These are phyloP conservation scores for Chesias legatella DNA, from an alignment of 2,888 invertebrate species.

Conservation along the genomic window DNA sequence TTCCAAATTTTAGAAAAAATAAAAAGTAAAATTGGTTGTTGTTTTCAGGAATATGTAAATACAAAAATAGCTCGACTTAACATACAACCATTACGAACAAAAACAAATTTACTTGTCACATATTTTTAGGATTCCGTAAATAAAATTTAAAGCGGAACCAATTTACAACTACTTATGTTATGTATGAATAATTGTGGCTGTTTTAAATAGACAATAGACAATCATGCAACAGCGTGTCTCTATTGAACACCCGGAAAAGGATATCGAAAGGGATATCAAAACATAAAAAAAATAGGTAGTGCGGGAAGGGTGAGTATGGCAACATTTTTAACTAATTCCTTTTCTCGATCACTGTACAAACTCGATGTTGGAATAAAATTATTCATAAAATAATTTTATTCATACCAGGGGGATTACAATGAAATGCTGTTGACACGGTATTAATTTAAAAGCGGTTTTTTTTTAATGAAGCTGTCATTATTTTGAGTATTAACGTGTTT, in stretches of 20 bases:
- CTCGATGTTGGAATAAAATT: conserved; percentile 55
- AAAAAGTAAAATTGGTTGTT: no score
- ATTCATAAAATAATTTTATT: conserved; percentile 29
- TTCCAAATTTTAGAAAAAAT: not conserved
- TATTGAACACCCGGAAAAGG: conserved; percentile 23
- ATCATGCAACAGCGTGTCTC: conserved; percentile 16
- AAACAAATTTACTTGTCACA: no score
- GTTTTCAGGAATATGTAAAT: no score
- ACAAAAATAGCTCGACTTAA: no score
- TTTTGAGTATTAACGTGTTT: no score
- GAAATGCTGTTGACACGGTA: conserved; percentile 64
- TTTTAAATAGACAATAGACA: not conserved
- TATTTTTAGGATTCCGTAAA: no score
- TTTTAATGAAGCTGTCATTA: conserved; percentile 13
- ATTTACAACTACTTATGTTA: no score
- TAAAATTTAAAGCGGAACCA: no score
- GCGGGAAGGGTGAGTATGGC: conserved; percentile 59
- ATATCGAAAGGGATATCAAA: conserved; percentile 37
- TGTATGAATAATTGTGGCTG: no score
- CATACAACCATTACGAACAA: no score
- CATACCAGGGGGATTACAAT: conserved; percentile 52
- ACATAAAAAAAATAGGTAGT: conserved; percentile 48
- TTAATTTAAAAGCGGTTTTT: conserved; percentile 12
- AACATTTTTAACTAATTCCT: conserved; percentile 63
- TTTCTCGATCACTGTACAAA: conserved; percentile 70